Percentiles rank a stretch among this genome's conserved stretches.
phyloP scores from a whole-genome alignment of 2,888 invertebrate species.

The Diaprepes abbreviatus region DNA sequence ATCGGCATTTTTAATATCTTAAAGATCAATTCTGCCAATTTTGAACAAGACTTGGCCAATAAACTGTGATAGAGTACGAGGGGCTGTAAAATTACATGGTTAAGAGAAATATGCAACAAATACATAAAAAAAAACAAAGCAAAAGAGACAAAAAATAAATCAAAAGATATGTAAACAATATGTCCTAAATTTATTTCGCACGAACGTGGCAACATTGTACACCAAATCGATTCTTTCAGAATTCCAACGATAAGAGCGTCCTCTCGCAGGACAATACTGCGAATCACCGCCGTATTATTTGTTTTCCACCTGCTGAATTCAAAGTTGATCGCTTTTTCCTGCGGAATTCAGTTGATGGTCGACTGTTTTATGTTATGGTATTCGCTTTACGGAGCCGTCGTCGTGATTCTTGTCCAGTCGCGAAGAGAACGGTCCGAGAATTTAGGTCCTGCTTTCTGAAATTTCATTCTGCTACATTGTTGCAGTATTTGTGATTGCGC shows the following conservation, averaged over 20 bases:
- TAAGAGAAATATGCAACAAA: too few relatives aligned
- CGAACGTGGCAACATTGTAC: background rate
- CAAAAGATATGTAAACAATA: too few relatives aligned
- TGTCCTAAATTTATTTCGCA: too few relatives aligned
- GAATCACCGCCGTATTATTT: background rate
- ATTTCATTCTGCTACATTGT: background rate
- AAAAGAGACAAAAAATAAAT: too few relatives aligned
- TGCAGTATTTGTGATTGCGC: background rate
- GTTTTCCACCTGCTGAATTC: slow-evolving; percentile 4
- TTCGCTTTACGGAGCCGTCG: too few relatives aligned
- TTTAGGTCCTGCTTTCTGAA: slow-evolving; percentile 5
- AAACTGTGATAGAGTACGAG: too few relatives aligned
- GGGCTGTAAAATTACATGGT: too few relatives aligned
- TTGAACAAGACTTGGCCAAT: too few relatives aligned
- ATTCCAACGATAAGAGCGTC: background rate
- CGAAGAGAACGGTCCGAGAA: slow-evolving; percentile 7
- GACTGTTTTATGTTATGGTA: slow-evolving; percentile 1
- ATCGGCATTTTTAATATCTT: too few relatives aligned
- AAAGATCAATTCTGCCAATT: too few relatives aligned
- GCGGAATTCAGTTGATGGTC: background rate
- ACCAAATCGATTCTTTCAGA: slow-evolving; percentile 1
- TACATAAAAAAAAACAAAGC: too few relatives aligned
- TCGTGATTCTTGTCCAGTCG: background rate
- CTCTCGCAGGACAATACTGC: background rate
- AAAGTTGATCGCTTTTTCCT: slow-evolving; percentile 1